Conservation (phyloP, 2,888 invertebrate species). For the Thymelicus lineola region DNA sequence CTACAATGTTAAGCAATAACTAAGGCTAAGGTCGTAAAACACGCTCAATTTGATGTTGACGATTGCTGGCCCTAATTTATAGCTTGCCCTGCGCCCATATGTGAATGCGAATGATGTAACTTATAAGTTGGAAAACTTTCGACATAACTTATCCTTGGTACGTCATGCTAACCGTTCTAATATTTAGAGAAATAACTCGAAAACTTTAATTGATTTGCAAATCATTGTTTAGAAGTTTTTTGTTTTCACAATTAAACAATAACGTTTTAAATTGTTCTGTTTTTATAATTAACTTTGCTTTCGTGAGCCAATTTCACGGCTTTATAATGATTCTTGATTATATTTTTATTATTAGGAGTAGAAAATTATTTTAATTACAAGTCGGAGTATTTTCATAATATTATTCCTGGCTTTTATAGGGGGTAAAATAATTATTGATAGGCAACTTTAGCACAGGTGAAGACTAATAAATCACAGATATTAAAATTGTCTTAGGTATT, state of each 20-base stretch:
- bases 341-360: too few relatives aligned
- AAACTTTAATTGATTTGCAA: neutral
- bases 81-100: neutral
- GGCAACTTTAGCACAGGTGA: too few relatives aligned
- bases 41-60: constrained; percentile 13
- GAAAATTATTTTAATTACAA: too few relatives aligned
- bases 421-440: too few relatives aligned
- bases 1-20: constrained; percentile 18
- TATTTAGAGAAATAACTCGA: neutral
- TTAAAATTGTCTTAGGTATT: too few relatives aligned
- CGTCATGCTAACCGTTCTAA: neutral
- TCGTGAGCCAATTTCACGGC: too few relatives aligned
- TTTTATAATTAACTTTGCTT: too few relatives aligned
- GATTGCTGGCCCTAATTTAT: constrained; percentile 18
- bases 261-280: neutral
- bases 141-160: constrained; percentile 8
- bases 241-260: neutral
- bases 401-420: too few relatives aligned
- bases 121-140: neutral
- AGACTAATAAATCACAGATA: too few relatives aligned
- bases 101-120: constrained; percentile 17
- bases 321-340: too few relatives aligned
- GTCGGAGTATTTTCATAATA: too few relatives aligned
- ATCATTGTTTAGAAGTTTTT: neutral
- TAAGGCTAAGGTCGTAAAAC: constrained; percentile 23